A percentile compares a stretch with the other conserved stretches of the same genome.
phyloP scores from a whole-genome alignment of 2,113 vertebrate species.

The Neolamprologus sp. region DNA sequence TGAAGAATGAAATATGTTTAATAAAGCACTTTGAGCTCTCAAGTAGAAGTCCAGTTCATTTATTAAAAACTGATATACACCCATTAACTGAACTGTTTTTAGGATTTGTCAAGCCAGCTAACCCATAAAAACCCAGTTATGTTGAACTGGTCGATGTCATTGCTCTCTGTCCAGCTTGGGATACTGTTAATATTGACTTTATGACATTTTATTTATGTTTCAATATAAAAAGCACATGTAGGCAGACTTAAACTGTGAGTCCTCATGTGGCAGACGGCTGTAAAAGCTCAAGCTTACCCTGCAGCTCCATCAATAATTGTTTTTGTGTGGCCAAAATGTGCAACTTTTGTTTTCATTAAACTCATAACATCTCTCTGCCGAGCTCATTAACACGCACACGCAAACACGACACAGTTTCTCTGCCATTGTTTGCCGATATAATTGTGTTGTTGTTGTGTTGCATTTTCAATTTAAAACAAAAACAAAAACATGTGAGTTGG shows the following conservation, averaged over 20 bases:
- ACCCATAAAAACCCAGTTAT: not conserved
- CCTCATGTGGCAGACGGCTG: not conserved
- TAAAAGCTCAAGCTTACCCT: not conserved
- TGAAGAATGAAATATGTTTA: not conserved
- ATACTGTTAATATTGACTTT: not conserved
- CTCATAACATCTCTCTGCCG: not conserved
- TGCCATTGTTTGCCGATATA: not conserved
- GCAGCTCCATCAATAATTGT: not conserved
- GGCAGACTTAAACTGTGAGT: not conserved
- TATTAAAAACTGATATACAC: not conserved
- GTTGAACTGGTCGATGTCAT: not conserved
- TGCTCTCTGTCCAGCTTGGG: not conserved
- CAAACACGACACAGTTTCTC: not conserved
- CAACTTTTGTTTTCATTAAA: not conserved
- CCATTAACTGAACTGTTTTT: not conserved
- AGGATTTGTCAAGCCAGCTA: not conserved
- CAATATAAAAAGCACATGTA: not conserved
- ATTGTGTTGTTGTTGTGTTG: slow-evolving; percentile 23
- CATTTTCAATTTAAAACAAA: slow-evolving; percentile 30
- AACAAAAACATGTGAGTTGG: not conserved
- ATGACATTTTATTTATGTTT: not conserved
- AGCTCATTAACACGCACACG: not conserved
- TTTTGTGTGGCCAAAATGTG: not conserved
- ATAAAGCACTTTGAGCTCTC: not conserved
- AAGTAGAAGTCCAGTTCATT: not conserved